Evolutionary conservation across 2,888 invertebrate genomes (phyloP).

Genomic region (Phoronis australis): DNA sequence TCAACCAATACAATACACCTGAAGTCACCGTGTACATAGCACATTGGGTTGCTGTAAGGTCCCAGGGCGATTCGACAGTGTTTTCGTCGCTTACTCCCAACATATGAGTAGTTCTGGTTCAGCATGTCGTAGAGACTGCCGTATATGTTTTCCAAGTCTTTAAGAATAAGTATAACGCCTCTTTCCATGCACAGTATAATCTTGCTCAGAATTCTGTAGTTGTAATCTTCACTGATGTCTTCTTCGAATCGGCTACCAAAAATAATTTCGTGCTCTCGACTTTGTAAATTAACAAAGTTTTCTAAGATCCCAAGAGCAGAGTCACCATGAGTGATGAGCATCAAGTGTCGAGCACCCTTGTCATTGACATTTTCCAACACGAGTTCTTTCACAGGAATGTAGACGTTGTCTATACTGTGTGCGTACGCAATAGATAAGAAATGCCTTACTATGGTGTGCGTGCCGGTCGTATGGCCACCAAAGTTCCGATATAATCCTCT

Average conservation of each 20-base stretch:
- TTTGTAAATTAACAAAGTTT: conserved; percentile 10
- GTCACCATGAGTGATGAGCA: conserved; percentile 24
- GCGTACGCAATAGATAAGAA: neutral
- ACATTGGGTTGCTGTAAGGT: conserved; percentile 11
- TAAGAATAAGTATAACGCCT: conserved; percentile 23
- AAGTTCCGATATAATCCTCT: too few species aligned
- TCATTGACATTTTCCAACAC: conserved; percentile 23
- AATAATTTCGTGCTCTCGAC: conserved; percentile 15
- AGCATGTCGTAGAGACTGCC: conserved; percentile 32
- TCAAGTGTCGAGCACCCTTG: conserved; percentile 19
- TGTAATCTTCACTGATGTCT: conserved; percentile 27
- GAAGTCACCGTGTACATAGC: conserved; percentile 15
- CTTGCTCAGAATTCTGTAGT: conserved; percentile 25
- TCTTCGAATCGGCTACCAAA: conserved; percentile 31
- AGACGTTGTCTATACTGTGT: neutral
- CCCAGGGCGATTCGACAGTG: conserved; percentile 12
- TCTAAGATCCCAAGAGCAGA: conserved; percentile 21
- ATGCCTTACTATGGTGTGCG: too few species aligned
- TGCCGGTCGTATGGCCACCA: too few species aligned
- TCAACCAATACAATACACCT: conserved; percentile 14
- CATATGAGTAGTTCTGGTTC: conserved; percentile 28
- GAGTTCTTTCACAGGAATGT: conserved; percentile 12
- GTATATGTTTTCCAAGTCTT: conserved; percentile 27
- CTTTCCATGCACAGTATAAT: conserved; percentile 33
- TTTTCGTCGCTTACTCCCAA: conserved; percentile 19